Base-by-base conservation (phyloP, 2,113 vertebrate species). In the Seriola dumerili region DNA sequence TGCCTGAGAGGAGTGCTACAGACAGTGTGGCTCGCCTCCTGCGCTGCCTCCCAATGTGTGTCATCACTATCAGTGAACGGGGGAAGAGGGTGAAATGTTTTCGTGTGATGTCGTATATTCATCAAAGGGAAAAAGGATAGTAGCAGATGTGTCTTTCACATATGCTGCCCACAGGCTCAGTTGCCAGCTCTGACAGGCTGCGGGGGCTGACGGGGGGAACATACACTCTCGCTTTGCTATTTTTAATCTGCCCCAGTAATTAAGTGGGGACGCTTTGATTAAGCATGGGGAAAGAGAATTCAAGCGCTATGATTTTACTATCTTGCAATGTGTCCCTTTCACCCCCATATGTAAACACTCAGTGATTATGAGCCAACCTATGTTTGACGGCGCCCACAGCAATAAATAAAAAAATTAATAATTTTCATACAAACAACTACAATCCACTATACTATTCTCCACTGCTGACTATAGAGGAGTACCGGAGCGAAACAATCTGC, bases 241-340 rank as follows among this genome's bases (percentile, higher is more conserved):
- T 91, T 92, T 90, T 84, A 85, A 85, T 70, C 63, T 76, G 81
- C 66, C 64, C 67, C 52, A 67, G 83, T 77, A 92, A 91, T 93
- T 90, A 91, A 76, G 65, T 23, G 4, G 23, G 36, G 62, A 81
- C 55, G 80, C 75, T 90, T 85, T 88, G 67, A 88, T 84, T 69
- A 78, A 81, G 69, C 55, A 77, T 36, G 29, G 59, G 55, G 21
- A 66, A 69, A 77, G 25, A 84, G 42, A 89, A 76, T 76, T 82
- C 19, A 76, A 78, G 78, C 25, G 7, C 38, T 36, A 13, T 25
- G 73, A 70, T 74, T 68, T 81, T 29, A 69, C 52, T 67, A 80
- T 66, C 0, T 64, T 38, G 11, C 40, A 70, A 57, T n/a, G 32
- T 36, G 44, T 67, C 10, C 5, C 6, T 57, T 36, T 48, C 25